Conservation (phyloP, 2,113 vertebrate species). For the Sander lucioperca region DNA sequence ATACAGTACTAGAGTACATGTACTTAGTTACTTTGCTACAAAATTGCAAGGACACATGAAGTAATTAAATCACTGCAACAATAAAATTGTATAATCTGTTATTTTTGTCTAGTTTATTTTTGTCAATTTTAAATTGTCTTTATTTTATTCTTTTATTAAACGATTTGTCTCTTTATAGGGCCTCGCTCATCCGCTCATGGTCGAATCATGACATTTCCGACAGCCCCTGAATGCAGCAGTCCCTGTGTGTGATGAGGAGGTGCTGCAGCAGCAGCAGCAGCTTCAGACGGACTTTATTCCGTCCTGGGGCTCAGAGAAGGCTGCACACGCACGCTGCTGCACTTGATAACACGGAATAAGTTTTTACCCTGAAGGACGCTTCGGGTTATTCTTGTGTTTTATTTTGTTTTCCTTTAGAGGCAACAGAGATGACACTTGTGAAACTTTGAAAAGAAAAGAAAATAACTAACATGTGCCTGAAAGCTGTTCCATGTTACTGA, state of each 20-base stretch:
- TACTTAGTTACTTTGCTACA: background rate
- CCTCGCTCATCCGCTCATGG: background rate
- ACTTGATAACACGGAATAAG: background rate
- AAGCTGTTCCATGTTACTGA: background rate
- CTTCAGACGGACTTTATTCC: constrained; percentile 55
- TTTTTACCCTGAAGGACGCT: background rate
- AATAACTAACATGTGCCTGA: background rate
- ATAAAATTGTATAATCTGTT: background rate
- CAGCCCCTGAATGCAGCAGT: constrained; percentile 54
- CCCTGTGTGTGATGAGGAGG: constrained; percentile 47
- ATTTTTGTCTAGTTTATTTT: background rate
- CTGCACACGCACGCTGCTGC: constrained; percentile 19
- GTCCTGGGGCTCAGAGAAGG: constrained; percentile 47
- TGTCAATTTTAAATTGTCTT: background rate
- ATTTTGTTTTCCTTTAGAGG: background rate
- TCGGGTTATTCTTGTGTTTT: background rate
- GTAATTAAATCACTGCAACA: background rate
- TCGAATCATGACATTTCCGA: constrained; percentile 28
- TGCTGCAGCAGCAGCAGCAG: constrained; percentile 19
- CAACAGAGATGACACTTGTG: background rate
- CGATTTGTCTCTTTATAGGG: background rate
- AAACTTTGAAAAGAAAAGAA: constrained; percentile 28
- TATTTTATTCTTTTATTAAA: background rate
- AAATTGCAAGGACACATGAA: background rate
- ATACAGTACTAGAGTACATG: background rate